Evolutionary conservation across 2,888 invertebrate species (phyloP).

Genomic region (Asteroscopus sphinx): DNA sequence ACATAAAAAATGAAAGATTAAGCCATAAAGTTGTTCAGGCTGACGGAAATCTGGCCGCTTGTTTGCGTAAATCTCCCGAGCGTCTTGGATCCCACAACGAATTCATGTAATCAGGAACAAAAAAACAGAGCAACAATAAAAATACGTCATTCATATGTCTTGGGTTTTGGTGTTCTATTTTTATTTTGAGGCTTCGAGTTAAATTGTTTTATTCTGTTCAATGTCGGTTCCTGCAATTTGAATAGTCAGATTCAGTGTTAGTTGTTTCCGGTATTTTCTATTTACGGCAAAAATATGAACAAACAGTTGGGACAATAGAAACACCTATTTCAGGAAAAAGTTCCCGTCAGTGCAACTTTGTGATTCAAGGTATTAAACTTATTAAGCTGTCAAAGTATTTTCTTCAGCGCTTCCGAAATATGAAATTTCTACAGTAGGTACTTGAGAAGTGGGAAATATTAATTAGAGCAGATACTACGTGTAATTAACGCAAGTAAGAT

Average conservation of each 20-base stretch:
- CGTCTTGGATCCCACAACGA: constrained; percentile 52
- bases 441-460: constrained; percentile 25
- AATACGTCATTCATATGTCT: constrained; percentile 56
- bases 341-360: constrained; percentile 7
- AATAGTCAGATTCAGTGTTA: neutral
- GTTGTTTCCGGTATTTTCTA: neutral
- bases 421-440: constrained; percentile 17
- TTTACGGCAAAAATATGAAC: neutral
- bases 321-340: neutral
- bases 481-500: constrained; percentile 43
- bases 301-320: neutral
- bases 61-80: constrained; percentile 62
- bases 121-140: constrained; percentile 63
- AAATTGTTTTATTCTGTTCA: constrained; percentile 29
- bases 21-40: constrained; percentile 56
- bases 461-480: constrained; percentile 33
- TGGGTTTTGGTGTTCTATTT: constrained; percentile 20
- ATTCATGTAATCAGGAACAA: constrained; percentile 64
- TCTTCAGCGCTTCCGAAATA: constrained; percentile 19
- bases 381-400: constrained; percentile 38
- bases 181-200: constrained; percentile 11
- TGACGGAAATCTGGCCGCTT: constrained; percentile 53
- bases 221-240: neutral
- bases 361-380: constrained; percentile 13
- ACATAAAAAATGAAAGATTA: constrained; percentile 66